Evolutionary conservation across 2,888 invertebrate species (phyloP).

Genomic region (Lycia hirtaria): DNA sequence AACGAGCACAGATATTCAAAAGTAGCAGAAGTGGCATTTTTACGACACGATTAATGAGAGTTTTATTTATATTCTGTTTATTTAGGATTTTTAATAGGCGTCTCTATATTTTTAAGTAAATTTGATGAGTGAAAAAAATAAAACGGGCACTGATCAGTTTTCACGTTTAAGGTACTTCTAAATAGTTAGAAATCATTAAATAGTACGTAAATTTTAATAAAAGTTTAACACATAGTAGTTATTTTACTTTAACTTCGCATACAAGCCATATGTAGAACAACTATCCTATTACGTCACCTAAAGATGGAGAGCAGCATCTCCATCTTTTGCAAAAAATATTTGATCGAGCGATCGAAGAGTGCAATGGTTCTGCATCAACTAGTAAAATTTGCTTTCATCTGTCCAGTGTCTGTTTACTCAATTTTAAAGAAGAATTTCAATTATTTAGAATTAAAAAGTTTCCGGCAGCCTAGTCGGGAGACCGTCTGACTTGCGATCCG

Average conservation of each 20-base stretch:
- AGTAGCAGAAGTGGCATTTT: slow-evolving; percentile 55
- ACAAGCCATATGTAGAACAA: too few relatives aligned
- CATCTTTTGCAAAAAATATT: too few relatives aligned
- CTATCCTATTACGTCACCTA: too few relatives aligned
- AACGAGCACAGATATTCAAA: slow-evolving; percentile 24
- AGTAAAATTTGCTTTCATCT: too few relatives aligned
- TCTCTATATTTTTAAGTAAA: slow-evolving; percentile 34
- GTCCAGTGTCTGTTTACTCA: too few relatives aligned
- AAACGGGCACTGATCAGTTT: slow-evolving; percentile 27
- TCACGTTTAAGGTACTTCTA: slow-evolving; percentile 19
- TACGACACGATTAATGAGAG: slow-evolving; percentile 34
- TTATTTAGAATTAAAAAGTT: too few relatives aligned
- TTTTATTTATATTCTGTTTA: slow-evolving; percentile 33
- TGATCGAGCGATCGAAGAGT: too few relatives aligned
- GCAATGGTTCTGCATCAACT: too few relatives aligned
- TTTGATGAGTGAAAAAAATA: slow-evolving; percentile 37
- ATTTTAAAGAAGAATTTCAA: too few relatives aligned
- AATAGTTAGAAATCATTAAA: slow-evolving; percentile 18
- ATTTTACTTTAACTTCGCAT: not conserved
- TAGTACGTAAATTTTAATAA: not conserved
- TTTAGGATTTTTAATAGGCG: slow-evolving; percentile 40
- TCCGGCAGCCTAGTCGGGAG: too few relatives aligned
- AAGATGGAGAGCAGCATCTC: too few relatives aligned
- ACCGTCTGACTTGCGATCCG: too few relatives aligned
- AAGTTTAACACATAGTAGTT: not conserved